Percentiles rank a stretch among this genome's conserved stretches.
Conservation (phyloP, 2,888 invertebrate species). For the Allygus modestus region DNA sequence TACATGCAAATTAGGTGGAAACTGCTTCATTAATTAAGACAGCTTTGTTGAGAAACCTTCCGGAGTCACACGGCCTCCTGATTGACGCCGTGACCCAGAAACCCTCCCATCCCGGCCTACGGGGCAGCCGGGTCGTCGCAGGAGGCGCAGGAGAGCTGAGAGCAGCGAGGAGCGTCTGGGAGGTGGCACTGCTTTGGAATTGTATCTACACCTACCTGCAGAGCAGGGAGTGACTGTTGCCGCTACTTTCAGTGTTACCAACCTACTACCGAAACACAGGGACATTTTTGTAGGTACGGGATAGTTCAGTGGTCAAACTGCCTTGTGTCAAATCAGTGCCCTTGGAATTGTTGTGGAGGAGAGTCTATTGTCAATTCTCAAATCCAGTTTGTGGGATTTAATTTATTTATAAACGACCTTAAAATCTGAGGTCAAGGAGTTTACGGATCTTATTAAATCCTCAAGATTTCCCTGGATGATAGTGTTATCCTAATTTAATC, state of each 20-base stretch:
- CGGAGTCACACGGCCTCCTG: slow-evolving; percentile 12
- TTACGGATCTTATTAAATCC: background rate
- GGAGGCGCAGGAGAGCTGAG: background rate
- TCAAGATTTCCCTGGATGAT: background rate
- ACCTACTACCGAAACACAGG: background rate
- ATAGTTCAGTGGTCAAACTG: background rate
- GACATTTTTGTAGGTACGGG: background rate
- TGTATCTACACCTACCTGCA: background rate
- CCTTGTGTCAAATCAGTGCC: background rate
- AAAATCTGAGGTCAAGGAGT: background rate
- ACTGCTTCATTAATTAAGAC: slow-evolving; percentile 17
- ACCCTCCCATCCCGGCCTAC: background rate
- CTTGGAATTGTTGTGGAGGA: background rate
- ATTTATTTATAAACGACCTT: background rate
- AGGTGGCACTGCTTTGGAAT: background rate
- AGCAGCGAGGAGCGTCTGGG: background rate
- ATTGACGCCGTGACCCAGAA: background rate
- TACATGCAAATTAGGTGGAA: slow-evolving; percentile 21
- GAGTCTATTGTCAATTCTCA: background rate
- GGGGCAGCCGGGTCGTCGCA: background rate
- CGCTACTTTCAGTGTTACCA: background rate
- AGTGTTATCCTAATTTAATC: too few species aligned
- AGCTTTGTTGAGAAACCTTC: slow-evolving; percentile 20
- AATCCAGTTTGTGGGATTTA: background rate
- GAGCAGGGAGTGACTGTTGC: background rate